A percentile compares a stretch with the other conserved stretches of the same genome.
Conservation (phyloP, 2,888 invertebrate species). For the Trilocha varians region DNA sequence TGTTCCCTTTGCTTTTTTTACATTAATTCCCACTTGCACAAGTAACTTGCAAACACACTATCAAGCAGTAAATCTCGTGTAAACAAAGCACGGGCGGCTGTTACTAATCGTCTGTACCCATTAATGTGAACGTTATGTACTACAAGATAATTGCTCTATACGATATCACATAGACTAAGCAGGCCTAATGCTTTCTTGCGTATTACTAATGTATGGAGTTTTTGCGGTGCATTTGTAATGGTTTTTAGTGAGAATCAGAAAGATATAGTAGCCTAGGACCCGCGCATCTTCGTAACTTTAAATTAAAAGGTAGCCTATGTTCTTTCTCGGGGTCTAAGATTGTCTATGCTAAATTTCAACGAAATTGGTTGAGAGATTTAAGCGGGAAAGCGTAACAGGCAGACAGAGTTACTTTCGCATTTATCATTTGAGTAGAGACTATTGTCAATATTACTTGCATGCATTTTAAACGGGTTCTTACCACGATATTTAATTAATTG, state of each 20-base stretch:
- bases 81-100: not conserved
- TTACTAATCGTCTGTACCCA: slow-evolving; percentile 3
- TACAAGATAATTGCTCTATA: slow-evolving; percentile 3
- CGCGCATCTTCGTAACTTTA: not conserved
- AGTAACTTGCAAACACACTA: not conserved
- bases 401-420: too few relatives aligned
- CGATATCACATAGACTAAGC: slow-evolving; percentile 1
- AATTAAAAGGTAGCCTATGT: too few relatives aligned
- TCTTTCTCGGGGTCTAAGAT: too few relatives aligned
- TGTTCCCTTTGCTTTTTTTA: too few relatives aligned
- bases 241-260: not conserved
- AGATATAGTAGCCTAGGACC: not conserved
- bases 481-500: too few relatives aligned
- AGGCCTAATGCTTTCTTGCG: slow-evolving; percentile 2
- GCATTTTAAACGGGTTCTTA: too few relatives aligned
- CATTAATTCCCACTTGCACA: too few relatives aligned
- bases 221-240: not conserved
- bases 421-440: not conserved
- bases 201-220: not conserved
- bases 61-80: not conserved
- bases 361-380: too few relatives aligned
- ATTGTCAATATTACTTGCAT: too few relatives aligned
- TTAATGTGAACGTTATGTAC: slow-evolving; percentile 2
- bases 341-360: too few relatives aligned
- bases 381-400: too few relatives aligned